Percentiles rank a stretch among this genome's conserved stretches.
Conservation (phyloP, 2,113 vertebrate genomes). For the Oceanites oceanicus region DNA sequence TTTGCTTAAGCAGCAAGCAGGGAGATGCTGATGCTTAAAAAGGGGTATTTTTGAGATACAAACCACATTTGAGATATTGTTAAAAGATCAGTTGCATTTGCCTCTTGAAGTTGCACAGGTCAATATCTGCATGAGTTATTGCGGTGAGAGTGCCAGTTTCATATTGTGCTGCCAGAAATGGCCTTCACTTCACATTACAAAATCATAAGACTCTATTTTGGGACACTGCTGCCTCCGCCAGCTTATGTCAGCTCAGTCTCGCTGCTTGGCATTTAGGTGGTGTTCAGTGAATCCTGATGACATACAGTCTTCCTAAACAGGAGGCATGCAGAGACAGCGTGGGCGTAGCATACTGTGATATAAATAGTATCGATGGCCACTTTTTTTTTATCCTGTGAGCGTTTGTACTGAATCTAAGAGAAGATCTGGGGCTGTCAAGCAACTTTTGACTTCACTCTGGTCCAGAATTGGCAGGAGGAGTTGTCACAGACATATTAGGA, state of each 20-base stretch:
- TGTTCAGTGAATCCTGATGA: background rate
- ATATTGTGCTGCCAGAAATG: background rate
- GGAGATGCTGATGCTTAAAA: background rate
- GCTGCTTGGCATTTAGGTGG: background rate
- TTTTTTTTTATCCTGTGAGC: background rate
- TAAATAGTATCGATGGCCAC: background rate
- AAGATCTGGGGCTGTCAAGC: background rate
- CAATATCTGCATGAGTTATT: background rate
- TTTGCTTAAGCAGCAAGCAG: background rate
- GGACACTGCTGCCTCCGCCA: background rate
- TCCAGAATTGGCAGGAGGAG: background rate
- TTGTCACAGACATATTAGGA: background rate
- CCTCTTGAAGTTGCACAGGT: background rate
- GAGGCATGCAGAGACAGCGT: background rate
- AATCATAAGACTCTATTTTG: background rate
- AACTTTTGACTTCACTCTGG: background rate
- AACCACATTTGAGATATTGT: background rate
- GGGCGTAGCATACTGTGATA: background rate
- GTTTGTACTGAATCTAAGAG: background rate
- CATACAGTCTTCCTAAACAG: background rate
- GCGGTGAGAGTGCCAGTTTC: background rate
- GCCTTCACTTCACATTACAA: background rate
- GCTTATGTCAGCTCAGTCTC: background rate
- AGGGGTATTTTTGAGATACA: background rate
- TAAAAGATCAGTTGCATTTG: background rate